Evolutionary conservation across 2,888 invertebrate species (phyloP), one percentile per base, ranked within the genome.

Genomic region (Drosophila birchii): DNA sequence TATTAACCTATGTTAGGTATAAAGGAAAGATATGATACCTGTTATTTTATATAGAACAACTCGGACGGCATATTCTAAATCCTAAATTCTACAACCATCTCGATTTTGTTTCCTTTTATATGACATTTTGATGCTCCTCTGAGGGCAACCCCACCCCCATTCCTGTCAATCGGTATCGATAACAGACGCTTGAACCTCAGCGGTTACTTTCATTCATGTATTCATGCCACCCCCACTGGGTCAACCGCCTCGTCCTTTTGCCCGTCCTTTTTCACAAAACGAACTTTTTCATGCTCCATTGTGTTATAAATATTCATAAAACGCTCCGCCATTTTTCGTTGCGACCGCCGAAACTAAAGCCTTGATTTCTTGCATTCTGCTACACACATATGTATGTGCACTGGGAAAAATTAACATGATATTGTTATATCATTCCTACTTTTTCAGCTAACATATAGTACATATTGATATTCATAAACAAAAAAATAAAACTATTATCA

Each of bases 271-370:
- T 8, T 12, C 39, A 51, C 49, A 51, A 54, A 72, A 41, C 53
- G 12, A 87, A 87, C 76, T 85, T 85, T 87, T 88, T 80, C 75
- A 88, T 88, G 79, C 84, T 83, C 73, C 88, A 88, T 88, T 85
- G 79, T 81, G 86, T 86, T 88, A 88, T 85, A 85, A 85, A 85
- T 88, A 88, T 85, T 85, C 88, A 88, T 88, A 88, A 88, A 88
- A 58, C 68, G 73, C 73, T 67, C 66, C 67, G 75, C 68, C 75
- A 75, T 75, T 74, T 68, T 81, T 73, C 78, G 76, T 76, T 57
- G 73, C 57, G 62, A 71, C 68, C 70, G 76, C 78, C 75, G 60
- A 76, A 77, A 75, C 81, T 83, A 80, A 77, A 82, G 83, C 83
- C 86, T 71, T 83, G 88, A 88, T 84, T 88, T 88, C 86, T 88